These are phyloP conservation scores for Epinephelus awoara DNA, from an alignment of 2,797 vertebrate species.

Conservation along the genomic window DNA sequence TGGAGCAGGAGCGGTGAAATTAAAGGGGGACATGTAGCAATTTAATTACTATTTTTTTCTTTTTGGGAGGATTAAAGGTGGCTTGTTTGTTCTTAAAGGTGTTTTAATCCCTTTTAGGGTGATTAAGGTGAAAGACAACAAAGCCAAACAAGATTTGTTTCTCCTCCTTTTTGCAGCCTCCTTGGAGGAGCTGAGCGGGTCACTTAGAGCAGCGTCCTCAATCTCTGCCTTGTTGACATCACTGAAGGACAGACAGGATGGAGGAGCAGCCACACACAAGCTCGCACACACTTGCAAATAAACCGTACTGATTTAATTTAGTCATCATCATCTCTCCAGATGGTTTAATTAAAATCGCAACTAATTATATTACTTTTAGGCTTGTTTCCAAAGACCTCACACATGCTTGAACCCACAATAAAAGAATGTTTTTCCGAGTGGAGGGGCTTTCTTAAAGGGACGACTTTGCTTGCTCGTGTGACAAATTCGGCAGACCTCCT, in stretches of 20 bases:
- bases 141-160: constrained; percentile 24
- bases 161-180: constrained; percentile 35
- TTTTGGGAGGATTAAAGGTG: constrained; percentile 37
- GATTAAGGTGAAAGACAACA: constrained; percentile 53
- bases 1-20: constrained; percentile 2
- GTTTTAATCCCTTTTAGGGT: constrained; percentile 63
- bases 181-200: constrained; percentile 27
- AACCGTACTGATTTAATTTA: constrained; percentile 66
- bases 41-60: constrained; percentile 4
- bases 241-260: constrained; percentile 37
- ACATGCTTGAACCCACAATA: constrained; percentile 26
- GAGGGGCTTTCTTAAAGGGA: constrained; percentile 29
- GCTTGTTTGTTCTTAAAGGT: constrained; percentile 33
- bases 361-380: constrained; percentile 59
- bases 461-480: constrained; percentile 31
- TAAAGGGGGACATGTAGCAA: constrained; percentile 5
- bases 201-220: constrained; percentile 45
- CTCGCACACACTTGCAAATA: constrained; percentile 46
- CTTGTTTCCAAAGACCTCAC: constrained; percentile 52
- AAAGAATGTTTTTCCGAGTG: background rate
- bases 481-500: constrained; percentile 41
- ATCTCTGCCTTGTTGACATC: constrained; percentile 22
- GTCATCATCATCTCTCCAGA: constrained; percentile 53
- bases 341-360: constrained; percentile 69
- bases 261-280: constrained; percentile 11